These are phyloP conservation scores for Brachystomella parvula DNA, from an alignment of 1,140 invertebrate genomes.

Conservation along the genomic window DNA sequence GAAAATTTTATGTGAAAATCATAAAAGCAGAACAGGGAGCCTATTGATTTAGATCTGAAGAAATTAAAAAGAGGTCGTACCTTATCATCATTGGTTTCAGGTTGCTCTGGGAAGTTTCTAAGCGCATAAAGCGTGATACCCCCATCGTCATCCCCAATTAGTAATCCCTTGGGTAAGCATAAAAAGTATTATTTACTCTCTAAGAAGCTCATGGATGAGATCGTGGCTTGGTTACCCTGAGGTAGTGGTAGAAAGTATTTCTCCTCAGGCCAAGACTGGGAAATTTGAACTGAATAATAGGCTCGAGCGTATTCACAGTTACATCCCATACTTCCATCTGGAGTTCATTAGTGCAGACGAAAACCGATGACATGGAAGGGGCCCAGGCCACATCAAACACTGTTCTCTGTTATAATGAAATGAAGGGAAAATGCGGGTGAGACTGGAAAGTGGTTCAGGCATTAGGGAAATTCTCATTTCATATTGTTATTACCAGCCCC, in stretches of 20 bases:
- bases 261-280: conserved; percentile 18
- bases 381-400: conserved; percentile 51
- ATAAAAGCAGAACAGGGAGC: too few relatives aligned
- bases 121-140: conserved; percentile 25
- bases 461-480: neutral
- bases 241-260: conserved; percentile 18
- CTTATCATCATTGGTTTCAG: conserved; percentile 17
- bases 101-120: conserved; percentile 29
- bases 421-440: neutral
- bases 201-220: conserved; percentile 2
- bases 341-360: conserved; percentile 47
- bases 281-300: conserved; percentile 26
- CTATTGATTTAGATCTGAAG: too few relatives aligned
- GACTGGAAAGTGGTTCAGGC: neutral
- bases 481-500: conserved; percentile 31
- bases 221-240: conserved; percentile 16
- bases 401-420: conserved; percentile 43
- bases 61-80: too few relatives aligned
- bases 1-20: too few relatives aligned
- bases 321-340: conserved; percentile 38
- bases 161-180: conserved; percentile 21
- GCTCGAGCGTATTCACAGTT: conserved; percentile 35
- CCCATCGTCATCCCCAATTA: conserved; percentile 31
- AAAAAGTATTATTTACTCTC: neutral
- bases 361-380: conserved; percentile 50